phyloP scores from a whole-genome alignment of 2,888 invertebrate genomes.

The Oxyscelio sp. region DNA sequence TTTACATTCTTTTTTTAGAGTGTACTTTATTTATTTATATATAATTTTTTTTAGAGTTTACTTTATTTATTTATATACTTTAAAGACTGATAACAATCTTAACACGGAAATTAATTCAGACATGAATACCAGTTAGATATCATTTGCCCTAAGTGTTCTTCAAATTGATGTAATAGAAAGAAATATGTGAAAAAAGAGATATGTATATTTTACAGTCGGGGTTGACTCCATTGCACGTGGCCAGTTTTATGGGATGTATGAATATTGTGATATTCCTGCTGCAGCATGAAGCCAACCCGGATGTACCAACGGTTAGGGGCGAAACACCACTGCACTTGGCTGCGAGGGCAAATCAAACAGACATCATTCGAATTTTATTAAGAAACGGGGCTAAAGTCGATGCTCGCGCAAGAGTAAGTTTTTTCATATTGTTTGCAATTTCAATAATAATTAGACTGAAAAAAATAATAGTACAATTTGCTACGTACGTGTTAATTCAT shows the following conservation, averaged over 20 bases:
- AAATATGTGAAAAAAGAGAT: constrained; percentile 22
- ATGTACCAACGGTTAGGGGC: constrained; percentile 99
- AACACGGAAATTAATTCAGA: no score
- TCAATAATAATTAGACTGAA: no score
- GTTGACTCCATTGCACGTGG: constrained; percentile 98
- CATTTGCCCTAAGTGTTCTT: constrained; percentile 4
- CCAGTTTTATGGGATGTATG: constrained; percentile 99
- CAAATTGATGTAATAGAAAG: background rate
- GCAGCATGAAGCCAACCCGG: constrained; percentile 99
- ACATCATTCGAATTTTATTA: constrained; percentile 98
- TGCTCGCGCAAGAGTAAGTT: constrained; percentile 94
- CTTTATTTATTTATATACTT: no score
- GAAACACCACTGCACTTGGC: constrained; percentile 99
- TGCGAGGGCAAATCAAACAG: constrained; percentile 99
- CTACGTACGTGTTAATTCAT: no score
- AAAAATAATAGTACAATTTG: no score
- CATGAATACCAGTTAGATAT: background rate
- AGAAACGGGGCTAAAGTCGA: constrained; percentile 99
- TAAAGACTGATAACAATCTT: no score
- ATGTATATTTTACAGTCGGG: constrained; percentile 90
- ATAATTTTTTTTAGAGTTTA: no score
- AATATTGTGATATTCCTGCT: constrained; percentile 99
- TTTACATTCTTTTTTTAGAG: no score
- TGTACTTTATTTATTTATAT: no score
- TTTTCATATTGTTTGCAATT: no score